Conservation (phyloP, 2,113 vertebrate species). For the Mustela nigripes region DNA sequence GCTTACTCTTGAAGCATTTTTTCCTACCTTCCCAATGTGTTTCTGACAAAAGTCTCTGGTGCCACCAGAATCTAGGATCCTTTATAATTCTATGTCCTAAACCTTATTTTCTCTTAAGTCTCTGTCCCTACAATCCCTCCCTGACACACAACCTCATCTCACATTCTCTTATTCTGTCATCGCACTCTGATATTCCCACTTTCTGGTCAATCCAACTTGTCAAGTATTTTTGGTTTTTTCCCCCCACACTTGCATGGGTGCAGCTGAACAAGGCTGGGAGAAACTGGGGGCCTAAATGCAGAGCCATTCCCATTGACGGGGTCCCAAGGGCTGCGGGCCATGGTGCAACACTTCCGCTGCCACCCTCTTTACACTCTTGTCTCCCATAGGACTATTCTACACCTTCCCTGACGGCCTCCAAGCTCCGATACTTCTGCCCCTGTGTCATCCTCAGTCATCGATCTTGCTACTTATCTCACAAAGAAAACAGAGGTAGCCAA, state of each 20-base stretch:
- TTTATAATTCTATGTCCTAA: neutral
- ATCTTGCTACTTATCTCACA: neutral
- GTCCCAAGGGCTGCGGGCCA: accelerated
- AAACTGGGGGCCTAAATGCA: neutral
- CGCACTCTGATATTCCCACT: neutral
- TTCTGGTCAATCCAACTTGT: neutral
- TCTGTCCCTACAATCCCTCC: neutral
- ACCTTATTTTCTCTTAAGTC: neutral
- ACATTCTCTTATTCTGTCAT: neutral
- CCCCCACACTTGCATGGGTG: no score
- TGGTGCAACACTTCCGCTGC: accelerated
- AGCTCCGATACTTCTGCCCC: no score
- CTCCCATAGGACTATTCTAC: neutral
- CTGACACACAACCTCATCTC: neutral
- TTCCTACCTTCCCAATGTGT: neutral
- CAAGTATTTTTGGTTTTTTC: neutral
- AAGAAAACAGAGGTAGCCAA: neutral
- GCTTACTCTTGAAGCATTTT: neutral
- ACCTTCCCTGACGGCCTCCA: neutral
- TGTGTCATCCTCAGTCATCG: neutral
- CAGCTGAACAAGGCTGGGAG: neutral
- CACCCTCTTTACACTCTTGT: no score
- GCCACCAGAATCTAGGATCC: neutral
- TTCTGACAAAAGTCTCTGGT: neutral
- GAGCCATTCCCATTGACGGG: no score